Conservation (phyloP, 2,797 vertebrate genomes). For the Melanotaenia pygmaea region DNA sequence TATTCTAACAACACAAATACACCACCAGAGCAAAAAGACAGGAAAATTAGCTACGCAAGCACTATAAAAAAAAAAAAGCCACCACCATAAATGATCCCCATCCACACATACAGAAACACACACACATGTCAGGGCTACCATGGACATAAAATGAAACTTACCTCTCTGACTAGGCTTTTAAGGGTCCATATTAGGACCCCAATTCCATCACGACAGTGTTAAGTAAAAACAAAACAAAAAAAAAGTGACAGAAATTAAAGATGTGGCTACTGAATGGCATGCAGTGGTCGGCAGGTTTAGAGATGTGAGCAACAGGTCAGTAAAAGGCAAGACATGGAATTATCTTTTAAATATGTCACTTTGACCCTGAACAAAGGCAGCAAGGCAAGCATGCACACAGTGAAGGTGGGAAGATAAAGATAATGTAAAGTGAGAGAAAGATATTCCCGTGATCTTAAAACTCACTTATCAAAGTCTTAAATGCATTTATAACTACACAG, state of each 20-base stretch:
- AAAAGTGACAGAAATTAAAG: slow-evolving; percentile 76
- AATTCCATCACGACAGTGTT: slow-evolving; percentile 75
- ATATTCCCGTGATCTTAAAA: background rate
- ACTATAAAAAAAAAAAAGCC: slow-evolving; percentile 45
- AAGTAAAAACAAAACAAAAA: slow-evolving; percentile 64
- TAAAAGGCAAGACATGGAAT: slow-evolving; percentile 16
- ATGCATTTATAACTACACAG: background rate
- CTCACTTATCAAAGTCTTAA: background rate
- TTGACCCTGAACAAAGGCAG: slow-evolving; percentile 13
- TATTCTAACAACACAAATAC: slow-evolving; percentile 30
- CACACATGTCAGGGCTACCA: slow-evolving; percentile 49
- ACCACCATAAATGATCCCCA: slow-evolving; percentile 28
- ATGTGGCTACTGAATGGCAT: slow-evolving; percentile 52
- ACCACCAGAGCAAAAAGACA: slow-evolving; percentile 26
- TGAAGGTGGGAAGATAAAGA: background rate
- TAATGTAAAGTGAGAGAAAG: slow-evolving; percentile 4
- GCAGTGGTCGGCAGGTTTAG: slow-evolving; percentile 21
- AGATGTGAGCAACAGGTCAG: slow-evolving; percentile 1
- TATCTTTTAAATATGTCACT: slow-evolving; percentile 4
- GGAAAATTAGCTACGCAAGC: slow-evolving; percentile 26
- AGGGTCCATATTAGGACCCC: slow-evolving; percentile 73
- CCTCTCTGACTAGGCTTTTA: slow-evolving; percentile 80
- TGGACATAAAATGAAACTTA: slow-evolving; percentile 76
- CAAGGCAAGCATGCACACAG: slow-evolving; percentile 39
- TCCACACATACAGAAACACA: slow-evolving; percentile 33